A percentile compares a stretch with the other conserved stretches of the same genome.
Conservation (phyloP, 2,113 vertebrate genomes). For the Tretioscincus oriximinensis region DNA sequence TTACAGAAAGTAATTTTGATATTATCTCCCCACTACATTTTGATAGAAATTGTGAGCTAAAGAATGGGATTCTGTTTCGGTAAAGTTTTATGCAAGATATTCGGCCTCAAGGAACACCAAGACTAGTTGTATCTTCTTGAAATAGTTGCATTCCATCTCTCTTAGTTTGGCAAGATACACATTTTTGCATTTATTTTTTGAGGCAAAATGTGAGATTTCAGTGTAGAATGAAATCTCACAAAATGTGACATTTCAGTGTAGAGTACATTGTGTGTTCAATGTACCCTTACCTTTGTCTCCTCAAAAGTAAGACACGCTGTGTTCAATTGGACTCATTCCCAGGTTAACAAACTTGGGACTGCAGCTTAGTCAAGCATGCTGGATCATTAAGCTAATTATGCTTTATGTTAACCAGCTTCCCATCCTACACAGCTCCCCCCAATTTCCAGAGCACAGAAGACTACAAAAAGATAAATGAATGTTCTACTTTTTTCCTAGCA, state of each 20-base stretch:
- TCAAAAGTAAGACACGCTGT: too few species aligned
- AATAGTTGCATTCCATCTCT: not conserved
- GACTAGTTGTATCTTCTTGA: not conserved
- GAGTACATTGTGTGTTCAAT: too few species aligned
- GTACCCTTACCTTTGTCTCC: too few species aligned
- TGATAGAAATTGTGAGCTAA: too few species aligned
- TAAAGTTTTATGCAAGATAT: too few species aligned
- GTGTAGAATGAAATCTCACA: not conserved
- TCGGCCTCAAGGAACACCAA: too few species aligned
- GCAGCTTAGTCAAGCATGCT: conserved; percentile 59
- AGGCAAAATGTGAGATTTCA: not conserved
- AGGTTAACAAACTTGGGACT: not conserved
- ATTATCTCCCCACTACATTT: too few species aligned
- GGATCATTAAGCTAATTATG: conserved; percentile 76
- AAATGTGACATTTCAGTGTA: not conserved
- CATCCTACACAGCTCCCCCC: too few species aligned
- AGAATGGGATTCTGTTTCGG: too few species aligned
- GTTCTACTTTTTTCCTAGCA: conserved; percentile 70
- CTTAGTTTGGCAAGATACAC: conserved; percentile 26
- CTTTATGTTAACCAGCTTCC: conserved; percentile 65
- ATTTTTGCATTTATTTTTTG: conserved; percentile 45
- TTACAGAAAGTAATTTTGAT: too few species aligned
- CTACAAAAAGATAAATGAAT: conserved; percentile 67
- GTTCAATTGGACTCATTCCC: too few species aligned
- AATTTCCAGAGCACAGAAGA: conserved; percentile 64